Base-by-base conservation (phyloP, 2,113 vertebrate genomes). In the Xiphophorus hellerii region DNA sequence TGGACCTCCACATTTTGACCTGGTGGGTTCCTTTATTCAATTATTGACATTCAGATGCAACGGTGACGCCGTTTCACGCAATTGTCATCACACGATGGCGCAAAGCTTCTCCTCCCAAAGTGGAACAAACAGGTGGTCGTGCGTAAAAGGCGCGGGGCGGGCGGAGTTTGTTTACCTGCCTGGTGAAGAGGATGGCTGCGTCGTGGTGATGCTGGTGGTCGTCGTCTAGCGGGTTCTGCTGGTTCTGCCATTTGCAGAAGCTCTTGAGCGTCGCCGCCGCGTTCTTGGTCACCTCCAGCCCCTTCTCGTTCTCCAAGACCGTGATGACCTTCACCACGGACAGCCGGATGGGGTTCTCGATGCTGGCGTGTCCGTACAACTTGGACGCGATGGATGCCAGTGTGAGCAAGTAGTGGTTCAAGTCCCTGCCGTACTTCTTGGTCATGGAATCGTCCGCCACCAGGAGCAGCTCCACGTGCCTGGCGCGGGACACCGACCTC, bases 211-310 rank as follows among this genome's bases (percentile, higher is more conserved):
- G 95, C 3, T 95, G 95, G 0, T 98, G 96, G 72, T 97, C 94
- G 0, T 97, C 97, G 0, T 95, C 96, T 51, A 97, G 94, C 51
- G 95, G 96, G 91, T 98, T 99, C 86, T 97, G 97, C 78, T 98
- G 97, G 83, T 98, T 97, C 90, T 99, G 98, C 98, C 98, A 99
- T 94, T 97, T 98, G 92, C 98, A 99, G 86, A 99, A 99, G 94
- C 96, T 97, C 94, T 97, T 98, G 66, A 99, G 96, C 0, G 98
- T 97, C 64, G 96, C 93, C 39, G 98, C 97, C 0, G 98, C 98
- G 61, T 99, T 99, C 92, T 97, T 96, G 94, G 92, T 93, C 69
- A 99, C 94, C 42, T 98, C 96, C 65, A 97, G 90, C 2, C 96
- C 97, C 84, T 95, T 96, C 81, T 98, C 97, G 85, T 94, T 95